Evolutionary conservation across 2,113 vertebrate species (phyloP), one percentile per base, ranked within the genome.

Genomic region (Hemichromis elongatus): DNA sequence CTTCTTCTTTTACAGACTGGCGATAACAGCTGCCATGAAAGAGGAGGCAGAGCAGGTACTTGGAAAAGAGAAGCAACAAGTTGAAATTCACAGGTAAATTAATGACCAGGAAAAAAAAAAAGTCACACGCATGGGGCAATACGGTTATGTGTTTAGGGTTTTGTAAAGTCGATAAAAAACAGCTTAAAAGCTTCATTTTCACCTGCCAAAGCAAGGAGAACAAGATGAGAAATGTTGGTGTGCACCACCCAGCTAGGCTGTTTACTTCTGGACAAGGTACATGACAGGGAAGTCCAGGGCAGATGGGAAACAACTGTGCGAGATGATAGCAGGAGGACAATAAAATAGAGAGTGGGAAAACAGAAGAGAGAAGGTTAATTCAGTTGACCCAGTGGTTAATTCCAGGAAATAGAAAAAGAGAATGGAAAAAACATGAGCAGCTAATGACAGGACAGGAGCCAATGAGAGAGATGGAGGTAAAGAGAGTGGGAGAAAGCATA

Each of bases 1-100:
- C 19, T 50, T 83, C 53, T 21, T 80, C 1, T 18, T 70, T 18
- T 11, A 81, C 89, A 98, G 97, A 82, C 59, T 97, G 87, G 93
- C 94, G 45, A 91, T 28, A 21, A 13, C 93, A 75, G 93, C 91
- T 83, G 88, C 93, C 56, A 92, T 94, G 19, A 81, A 96, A 88
- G 88, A 47, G 59, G 91, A 92, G 87, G 88, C 94, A 55, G 90
- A 96, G 59, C 83, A 81, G 40, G 91, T 96, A 50, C 95, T 97
- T 84, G 92, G 94, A 54, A 86, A 91, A 85, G 95, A 96, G 81
- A 90, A 86, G 6, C 92, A 87, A 54, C 93, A 92, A 45, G 89
- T 93, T 5, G 92, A 96, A 77, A 77, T 83, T 56, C 94, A 96
- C 86, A 97, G 96, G 97, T 99, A 91, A 96, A 52, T 75, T 33